Conservation (phyloP, 2,888 invertebrate genomes). For the Tenodera sinensis region DNA sequence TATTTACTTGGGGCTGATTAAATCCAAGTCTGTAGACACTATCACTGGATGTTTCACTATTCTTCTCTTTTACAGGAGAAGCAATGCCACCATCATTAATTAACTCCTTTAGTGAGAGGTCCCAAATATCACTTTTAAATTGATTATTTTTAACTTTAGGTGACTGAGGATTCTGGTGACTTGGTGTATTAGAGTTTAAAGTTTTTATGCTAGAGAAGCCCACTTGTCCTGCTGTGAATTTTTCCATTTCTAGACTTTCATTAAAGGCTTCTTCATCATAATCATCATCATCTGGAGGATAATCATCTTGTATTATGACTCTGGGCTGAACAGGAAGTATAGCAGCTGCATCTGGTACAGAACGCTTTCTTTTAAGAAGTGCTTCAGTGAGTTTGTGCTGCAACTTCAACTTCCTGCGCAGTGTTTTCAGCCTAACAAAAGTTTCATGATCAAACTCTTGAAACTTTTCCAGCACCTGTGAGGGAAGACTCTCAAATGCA, state of each 20-base stretch:
- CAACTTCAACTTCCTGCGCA: conserved; percentile 57
- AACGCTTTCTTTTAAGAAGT: conserved; percentile 36
- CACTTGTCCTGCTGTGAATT: background rate
- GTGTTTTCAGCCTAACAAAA: conserved; percentile 48
- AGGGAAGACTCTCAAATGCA: conserved; percentile 62
- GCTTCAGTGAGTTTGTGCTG: conserved; percentile 48
- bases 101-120: background rate
- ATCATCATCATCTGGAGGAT: background rate
- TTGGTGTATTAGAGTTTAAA: background rate
- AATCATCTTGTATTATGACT: background rate
- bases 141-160: background rate
- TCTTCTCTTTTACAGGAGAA: background rate
- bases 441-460: conserved; percentile 57
- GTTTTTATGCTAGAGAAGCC: background rate
- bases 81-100: background rate
- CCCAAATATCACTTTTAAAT: background rate
- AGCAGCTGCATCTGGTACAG: background rate
- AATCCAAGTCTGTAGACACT: background rate
- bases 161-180: background rate
- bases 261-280: background rate
- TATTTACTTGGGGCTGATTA: background rate
- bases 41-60: background rate
- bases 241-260: background rate
- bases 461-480: conserved; percentile 56
- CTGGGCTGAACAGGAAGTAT: background rate